Evolutionary conservation across 2,113 vertebrate genomes (phyloP).

Genomic region (Mixornis gularis): DNA sequence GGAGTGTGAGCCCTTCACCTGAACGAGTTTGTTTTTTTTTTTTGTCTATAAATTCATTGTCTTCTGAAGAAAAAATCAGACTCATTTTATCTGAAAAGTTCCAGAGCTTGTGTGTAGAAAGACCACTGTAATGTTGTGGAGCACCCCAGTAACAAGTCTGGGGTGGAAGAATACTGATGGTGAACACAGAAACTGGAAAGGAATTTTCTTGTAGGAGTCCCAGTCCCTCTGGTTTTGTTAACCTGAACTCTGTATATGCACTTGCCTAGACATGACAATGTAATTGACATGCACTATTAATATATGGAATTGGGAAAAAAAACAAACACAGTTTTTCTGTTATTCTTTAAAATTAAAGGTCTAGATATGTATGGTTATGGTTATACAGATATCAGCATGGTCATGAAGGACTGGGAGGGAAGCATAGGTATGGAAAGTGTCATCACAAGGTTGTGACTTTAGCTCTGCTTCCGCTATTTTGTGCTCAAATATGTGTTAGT

Average conservation of each 20-base stretch:
- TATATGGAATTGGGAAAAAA: background rate
- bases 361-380: background rate
- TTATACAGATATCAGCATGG: background rate
- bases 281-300: background rate
- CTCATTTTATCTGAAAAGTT: background rate
- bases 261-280: background rate
- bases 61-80: background rate
- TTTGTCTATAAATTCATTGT: background rate
- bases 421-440: fast-evolving
- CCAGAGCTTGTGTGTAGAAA: background rate
- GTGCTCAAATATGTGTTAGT: background rate
- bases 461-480: background rate
- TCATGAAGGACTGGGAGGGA: background rate
- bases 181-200: background rate
- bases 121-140: background rate
- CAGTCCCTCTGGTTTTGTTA: background rate
- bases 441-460: background rate
- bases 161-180: background rate
- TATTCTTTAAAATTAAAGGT: background rate
- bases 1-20: background rate
- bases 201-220: background rate
- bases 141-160: background rate
- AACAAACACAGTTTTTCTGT: background rate
- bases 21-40: background rate
- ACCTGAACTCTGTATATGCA: background rate